phyloP scores from a whole-genome alignment of 2,888 invertebrate genomes.

The Sarcophaga caerulescens region DNA sequence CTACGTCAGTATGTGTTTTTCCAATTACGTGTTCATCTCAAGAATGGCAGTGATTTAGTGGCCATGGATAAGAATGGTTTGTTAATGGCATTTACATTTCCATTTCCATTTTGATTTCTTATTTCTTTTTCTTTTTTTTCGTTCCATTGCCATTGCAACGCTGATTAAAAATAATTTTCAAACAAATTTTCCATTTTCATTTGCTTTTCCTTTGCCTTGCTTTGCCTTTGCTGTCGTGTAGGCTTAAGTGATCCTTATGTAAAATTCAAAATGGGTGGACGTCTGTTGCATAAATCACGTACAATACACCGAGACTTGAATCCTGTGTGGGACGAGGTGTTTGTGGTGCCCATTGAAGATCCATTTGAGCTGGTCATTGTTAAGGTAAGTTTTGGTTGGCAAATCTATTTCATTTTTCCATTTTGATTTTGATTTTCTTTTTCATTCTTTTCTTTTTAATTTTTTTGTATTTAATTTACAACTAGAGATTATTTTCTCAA shows the following conservation, averaged over 20 bases:
- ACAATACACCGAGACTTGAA: constrained; percentile 97
- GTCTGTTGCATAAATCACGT: constrained; percentile 95
- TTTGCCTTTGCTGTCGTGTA: constrained; percentile 75
- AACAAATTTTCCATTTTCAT: constrained; percentile 20
- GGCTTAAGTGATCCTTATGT: constrained; percentile 99
- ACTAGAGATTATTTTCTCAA: constrained; percentile 8
- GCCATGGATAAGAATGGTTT: constrained; percentile 97
- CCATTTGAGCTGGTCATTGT: constrained; percentile 92
- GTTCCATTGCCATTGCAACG: neutral
- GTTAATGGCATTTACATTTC: constrained; percentile 31
- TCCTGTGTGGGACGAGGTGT: constrained; percentile 99
- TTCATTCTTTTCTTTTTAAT: neutral
- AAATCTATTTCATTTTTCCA: neutral
- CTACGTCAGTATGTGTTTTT: constrained; percentile 94
- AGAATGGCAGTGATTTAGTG: constrained; percentile 92
- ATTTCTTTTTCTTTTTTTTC: neutral
- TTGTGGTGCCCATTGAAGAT: constrained; percentile 95
- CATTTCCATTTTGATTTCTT: neutral
- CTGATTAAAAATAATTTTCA: neutral
- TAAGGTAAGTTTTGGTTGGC: constrained; percentile 84
- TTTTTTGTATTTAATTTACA: neutral
- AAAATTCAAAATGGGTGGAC: constrained; percentile 94
- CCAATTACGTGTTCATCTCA: constrained; percentile 93
- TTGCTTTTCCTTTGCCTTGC: constrained; percentile 13
- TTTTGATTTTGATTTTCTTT: neutral